Base-by-base conservation (phyloP, 2,113 vertebrate species). In the Callipepla squamata region DNA sequence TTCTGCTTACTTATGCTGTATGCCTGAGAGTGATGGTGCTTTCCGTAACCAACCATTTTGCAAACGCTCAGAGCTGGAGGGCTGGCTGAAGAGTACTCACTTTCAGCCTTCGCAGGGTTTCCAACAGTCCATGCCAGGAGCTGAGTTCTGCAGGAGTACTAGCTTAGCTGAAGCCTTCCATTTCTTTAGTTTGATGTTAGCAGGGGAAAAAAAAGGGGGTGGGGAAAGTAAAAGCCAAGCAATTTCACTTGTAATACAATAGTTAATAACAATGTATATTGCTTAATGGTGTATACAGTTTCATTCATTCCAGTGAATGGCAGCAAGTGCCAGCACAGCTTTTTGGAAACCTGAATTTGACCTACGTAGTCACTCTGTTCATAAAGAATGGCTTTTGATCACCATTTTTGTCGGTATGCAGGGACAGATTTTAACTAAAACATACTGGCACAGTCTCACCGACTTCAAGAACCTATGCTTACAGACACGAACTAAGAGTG, bases 41-140 rank as follows among this genome's bases (percentile, higher is more conserved):
- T 90, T 82, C 72, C 77, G 55, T 55, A 86, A 85, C 34, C 87
- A 94, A 89, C 30, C 87, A 53, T 70, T 80, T 61, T 25, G 26
- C 73, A 22, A 65, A 70, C 8, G 11, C 67, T 36, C 80, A 79
- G 72, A 58, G 57, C 47, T 7, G 44, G 26, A 59, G 44, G 53
- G 50, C 84, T 81, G 77, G 53, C 75, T 40, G 40, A 77, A 42
- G 44, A 70, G 66, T 3, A 55, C 53, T 81, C 55, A 38, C 12
- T 2, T 9, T 34, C 25, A 21, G 47, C 32, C 15, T 1, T 19
- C 2, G 1, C 19, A 8, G 28, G 17, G 20, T 4, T 58, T 2
- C 6, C 48, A 30, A 83, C 58, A 51, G 50, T 26, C 82, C 11
- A 6, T 28, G 72, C 53, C 44, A 58, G 58, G 40, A 72, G 80